These are phyloP conservation scores for Argopecten irradians DNA, from an alignment of 1,140 invertebrate genomes.

Conservation along the genomic window DNA sequence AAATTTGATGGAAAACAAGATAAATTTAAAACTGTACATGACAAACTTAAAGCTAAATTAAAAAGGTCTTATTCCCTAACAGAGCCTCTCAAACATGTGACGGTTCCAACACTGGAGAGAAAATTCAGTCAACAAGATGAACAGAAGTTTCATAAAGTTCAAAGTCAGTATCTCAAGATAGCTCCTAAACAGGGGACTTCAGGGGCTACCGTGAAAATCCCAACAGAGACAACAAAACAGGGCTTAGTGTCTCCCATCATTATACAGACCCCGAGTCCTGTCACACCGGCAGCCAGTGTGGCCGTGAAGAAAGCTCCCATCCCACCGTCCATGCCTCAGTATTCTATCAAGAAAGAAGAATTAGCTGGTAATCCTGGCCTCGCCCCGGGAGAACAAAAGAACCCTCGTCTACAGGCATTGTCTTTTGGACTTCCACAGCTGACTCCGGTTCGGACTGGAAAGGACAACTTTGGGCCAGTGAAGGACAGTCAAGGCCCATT, in stretches of 20 bases:
- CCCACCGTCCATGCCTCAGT: background rate
- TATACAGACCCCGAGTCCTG: background rate
- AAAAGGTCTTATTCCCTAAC: conserved; percentile 25
- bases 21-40: conserved; percentile 35
- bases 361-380: background rate
- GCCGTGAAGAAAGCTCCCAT: background rate
- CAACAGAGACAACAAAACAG: background rate
- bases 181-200: conserved; percentile 32
- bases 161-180: conserved; percentile 39
- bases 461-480: no score
- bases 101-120: conserved; percentile 25
- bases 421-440: background rate
- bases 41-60: conserved; percentile 32
- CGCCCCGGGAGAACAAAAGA: background rate
- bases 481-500: background rate
- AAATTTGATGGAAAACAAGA: conserved; percentile 45
- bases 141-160: conserved; percentile 33
- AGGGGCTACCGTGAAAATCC: background rate
- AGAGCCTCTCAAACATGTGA: conserved; percentile 26
- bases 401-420: background rate
- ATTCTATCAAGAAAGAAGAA: background rate
- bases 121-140: conserved; percentile 29
- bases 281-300: background rate
- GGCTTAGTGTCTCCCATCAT: background rate
- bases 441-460: background rate